Conservation (phyloP, 2,888 invertebrate genomes). For the Parnassius orleans region DNA sequence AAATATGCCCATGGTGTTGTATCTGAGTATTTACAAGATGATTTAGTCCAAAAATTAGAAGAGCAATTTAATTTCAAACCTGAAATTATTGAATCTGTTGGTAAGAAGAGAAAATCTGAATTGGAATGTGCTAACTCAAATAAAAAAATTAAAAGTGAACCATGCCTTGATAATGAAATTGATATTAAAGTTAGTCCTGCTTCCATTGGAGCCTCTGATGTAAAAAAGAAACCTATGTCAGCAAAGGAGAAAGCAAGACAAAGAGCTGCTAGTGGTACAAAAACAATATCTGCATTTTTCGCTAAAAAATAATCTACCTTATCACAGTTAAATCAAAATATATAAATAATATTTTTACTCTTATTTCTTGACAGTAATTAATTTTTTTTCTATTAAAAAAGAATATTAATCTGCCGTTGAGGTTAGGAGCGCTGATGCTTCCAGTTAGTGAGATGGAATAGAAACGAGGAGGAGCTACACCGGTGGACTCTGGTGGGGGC, state of each 20-base stretch:
- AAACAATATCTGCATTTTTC: constrained; percentile 90
- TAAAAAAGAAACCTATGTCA: constrained; percentile 77
- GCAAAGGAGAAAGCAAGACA: constrained; percentile 88
- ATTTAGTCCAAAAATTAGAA: constrained; percentile 83
- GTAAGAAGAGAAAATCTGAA: constrained; percentile 79
- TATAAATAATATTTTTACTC: too few species aligned
- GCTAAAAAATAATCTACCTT: constrained; percentile 77
- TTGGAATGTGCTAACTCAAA: constrained; percentile 48
- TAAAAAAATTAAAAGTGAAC: constrained; percentile 65
- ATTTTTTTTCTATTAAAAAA: too few species aligned
- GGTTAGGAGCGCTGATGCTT: too few species aligned
- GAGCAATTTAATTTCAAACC: constrained; percentile 84
- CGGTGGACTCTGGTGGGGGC: too few species aligned
- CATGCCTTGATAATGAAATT: constrained; percentile 45
- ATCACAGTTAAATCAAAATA: constrained; percentile 1
- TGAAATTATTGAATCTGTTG: constrained; percentile 73
- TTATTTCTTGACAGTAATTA: too few species aligned
- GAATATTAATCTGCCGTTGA: too few species aligned
- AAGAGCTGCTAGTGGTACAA: constrained; percentile 89
- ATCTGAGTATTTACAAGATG: constrained; percentile 88
- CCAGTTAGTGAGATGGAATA: too few species aligned
- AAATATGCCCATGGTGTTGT: constrained; percentile 90
- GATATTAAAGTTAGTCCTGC: constrained; percentile 49
- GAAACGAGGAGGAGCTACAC: too few species aligned
- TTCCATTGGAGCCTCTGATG: constrained; percentile 55